Conservation (phyloP, 1,140 invertebrate genomes). For the Drosophila pallidifrons region DNA sequence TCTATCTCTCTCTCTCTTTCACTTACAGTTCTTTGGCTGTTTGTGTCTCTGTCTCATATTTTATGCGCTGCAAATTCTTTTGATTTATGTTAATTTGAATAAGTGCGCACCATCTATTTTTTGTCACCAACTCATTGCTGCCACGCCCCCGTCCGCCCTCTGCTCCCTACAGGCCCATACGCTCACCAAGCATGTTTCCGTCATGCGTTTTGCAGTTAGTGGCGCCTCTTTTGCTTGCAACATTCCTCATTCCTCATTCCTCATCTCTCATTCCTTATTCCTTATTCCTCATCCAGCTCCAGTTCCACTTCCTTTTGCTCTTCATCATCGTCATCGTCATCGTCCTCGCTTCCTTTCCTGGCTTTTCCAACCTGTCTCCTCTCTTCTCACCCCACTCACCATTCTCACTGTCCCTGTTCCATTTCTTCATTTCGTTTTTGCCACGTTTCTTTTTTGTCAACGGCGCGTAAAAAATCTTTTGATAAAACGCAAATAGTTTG, state of each 20-base stretch:
- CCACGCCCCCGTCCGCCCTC: not conserved
- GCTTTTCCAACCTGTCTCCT: conserved; percentile 43
- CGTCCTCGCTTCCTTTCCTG: conserved; percentile 34
- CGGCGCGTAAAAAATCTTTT: conserved; percentile 59
- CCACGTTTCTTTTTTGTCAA: conserved; percentile 47
- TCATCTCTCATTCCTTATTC: not conserved
- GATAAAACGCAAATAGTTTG: conserved; percentile 61
- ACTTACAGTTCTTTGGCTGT: not conserved
- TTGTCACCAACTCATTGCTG: conserved; percentile 52
- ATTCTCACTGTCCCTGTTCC: conserved; percentile 19
- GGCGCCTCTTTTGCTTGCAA: conserved; percentile 16
- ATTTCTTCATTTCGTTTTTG: conserved; percentile 39
- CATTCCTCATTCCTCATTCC: not conserved
- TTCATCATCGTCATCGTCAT: conserved; percentile 56
- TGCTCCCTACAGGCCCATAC: conserved; percentile 6
- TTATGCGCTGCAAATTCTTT: conserved; percentile 65
- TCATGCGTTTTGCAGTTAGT: conserved; percentile 49
- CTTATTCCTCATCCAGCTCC: not conserved
- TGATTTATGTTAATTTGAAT: conserved; percentile 77
- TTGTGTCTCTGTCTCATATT: conserved; percentile 39
- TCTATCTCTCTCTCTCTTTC: not conserved
- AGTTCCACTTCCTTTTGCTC: conserved; percentile 40
- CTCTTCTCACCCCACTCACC: not conserved
- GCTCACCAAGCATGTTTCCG: conserved; percentile 47
- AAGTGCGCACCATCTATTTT: conserved; percentile 71